A percentile compares a stretch with the other conserved stretches of the same genome.
phyloP scores from a whole-genome alignment of 2,797 vertebrate genomes.

The Melanotaenia nigrans region DNA sequence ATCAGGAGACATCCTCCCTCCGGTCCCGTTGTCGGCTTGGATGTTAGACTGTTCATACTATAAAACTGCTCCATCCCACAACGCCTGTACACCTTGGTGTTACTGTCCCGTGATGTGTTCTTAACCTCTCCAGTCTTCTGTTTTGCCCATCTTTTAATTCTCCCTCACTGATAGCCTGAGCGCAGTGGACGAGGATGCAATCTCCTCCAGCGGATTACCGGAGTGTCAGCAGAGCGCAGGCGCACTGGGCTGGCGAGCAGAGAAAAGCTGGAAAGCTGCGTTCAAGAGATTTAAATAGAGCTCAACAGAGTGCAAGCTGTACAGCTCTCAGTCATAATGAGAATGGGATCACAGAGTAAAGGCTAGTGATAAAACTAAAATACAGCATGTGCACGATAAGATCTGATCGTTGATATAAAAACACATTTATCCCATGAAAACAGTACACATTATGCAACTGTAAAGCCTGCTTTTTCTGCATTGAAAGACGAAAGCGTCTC shows the following conservation, averaged over 20 bases:
- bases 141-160: slow-evolving; percentile 47
- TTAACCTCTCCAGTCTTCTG: background rate
- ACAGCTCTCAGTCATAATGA: slow-evolving; percentile 42
- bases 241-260: slow-evolving; percentile 62
- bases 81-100: background rate
- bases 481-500: background rate
- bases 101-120: slow-evolving; percentile 7
- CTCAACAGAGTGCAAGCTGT: slow-evolving; percentile 35
- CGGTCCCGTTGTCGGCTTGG: slow-evolving; percentile 58
- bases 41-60: slow-evolving; percentile 27
- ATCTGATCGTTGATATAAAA: background rate
- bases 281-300: slow-evolving; percentile 72
- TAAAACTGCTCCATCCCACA: slow-evolving; percentile 37
- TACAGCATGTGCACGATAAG: background rate
- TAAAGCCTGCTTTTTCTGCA: background rate
- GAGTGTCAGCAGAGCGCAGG: slow-evolving; percentile 83
- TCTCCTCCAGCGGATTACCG: slow-evolving; percentile 80
- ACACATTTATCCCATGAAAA: background rate
- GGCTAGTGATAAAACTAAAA: slow-evolving; percentile 13
- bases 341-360: slow-evolving; percentile 17
- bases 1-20: slow-evolving; percentile 59
- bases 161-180: slow-evolving; percentile 57
- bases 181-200: slow-evolving; percentile 72
- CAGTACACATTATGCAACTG: background rate
- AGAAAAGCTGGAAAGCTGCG: slow-evolving; percentile 61